Evolutionary conservation across 2,113 vertebrate genomes (phyloP), one percentile per base, ranked within the genome.

Genomic region (Nerophis lumbriciformis): DNA sequence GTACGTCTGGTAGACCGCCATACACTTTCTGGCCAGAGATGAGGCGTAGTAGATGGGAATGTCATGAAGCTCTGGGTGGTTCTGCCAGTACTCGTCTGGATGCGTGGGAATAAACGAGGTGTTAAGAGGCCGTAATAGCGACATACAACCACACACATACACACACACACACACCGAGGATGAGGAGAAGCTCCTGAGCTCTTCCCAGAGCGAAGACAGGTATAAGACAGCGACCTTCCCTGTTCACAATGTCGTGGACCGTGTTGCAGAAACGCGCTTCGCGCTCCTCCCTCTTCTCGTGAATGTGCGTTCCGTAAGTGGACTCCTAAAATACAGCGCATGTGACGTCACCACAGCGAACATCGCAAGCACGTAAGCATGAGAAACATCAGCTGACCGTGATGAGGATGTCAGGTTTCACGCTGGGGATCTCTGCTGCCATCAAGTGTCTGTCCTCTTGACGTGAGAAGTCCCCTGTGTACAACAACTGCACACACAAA

Each of bases 11-110:
- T 98, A 98, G 54, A 98, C 96, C 0, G 96, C 95, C 95, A 98
- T 98, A 61, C 95, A 98, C 67, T 98, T 98, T 84, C 96, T 94
- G 13, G 96, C 96, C 91, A 98, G 70, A 1, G 95, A 98, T 0
- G 94, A 98, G 0, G 96, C 95, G 6, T 98, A 98, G 79, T 98
- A 98, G 78, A 98, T 98, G 0, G 96, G 96, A 37, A 98, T 98
- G 65, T 97, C 96, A 1, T 98, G 96, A 9, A 98, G 94, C 50
- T 98, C 96, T 0, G 96, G 96, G 66, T 98, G 96, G 83, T 98
- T 98, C 88, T 97, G 94, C 96, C 96, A 98, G 84, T 98, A 98
- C 77, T 98, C 95, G 53, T 97, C 95, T 98, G 38, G 48, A 58
- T 0, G 0, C 35, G 15, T n/a, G 48, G 10, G 15, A 49, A 49